A percentile compares a stretch with the other conserved stretches of the same genome.
These are phyloP conservation scores for Clinocottus analis DNA, from an alignment of 2,113 vertebrate genomes.

Conservation along the genomic window DNA sequence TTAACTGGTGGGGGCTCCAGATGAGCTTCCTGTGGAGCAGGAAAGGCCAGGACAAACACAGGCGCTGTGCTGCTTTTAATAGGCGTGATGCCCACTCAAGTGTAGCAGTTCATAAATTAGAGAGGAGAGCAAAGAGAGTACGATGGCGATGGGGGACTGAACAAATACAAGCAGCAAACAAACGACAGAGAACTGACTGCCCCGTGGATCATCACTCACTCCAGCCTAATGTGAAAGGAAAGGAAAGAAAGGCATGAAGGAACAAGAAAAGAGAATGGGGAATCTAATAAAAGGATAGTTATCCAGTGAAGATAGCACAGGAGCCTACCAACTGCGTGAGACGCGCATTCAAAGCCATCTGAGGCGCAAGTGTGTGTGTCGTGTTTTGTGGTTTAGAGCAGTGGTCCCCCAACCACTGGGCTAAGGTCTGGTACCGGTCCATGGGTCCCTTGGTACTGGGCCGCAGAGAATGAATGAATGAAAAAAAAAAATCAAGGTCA, in stretches of 20 bases:
- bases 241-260: constrained; percentile 17
- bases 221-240: constrained; percentile 39
- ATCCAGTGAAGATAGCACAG: not conserved
- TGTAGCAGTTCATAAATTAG: constrained; percentile 78
- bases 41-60: constrained; percentile 76
- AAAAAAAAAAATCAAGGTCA: no score
- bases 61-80: constrained; percentile 79
- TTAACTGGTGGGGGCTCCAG: constrained; percentile 66
- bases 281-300: constrained; percentile 17
- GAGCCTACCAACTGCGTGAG: not conserved
- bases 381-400: constrained; percentile 31
- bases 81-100: constrained; percentile 62
- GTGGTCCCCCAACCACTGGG: no score
- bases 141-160: constrained; percentile 58
- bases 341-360: constrained; percentile 4
- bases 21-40: constrained; percentile 74
- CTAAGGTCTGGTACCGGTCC: no score
- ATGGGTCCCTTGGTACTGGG: no score
- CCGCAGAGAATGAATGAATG: no score
- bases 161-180: constrained; percentile 73
- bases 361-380: not conserved
- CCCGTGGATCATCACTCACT: constrained; percentile 45
- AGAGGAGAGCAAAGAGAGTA: constrained; percentile 63
- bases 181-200: constrained; percentile 31
- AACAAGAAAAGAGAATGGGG: constrained; percentile 13